Base-by-base conservation (phyloP, 2,888 invertebrate genomes). In the Ganaspis brasiliensis region DNA sequence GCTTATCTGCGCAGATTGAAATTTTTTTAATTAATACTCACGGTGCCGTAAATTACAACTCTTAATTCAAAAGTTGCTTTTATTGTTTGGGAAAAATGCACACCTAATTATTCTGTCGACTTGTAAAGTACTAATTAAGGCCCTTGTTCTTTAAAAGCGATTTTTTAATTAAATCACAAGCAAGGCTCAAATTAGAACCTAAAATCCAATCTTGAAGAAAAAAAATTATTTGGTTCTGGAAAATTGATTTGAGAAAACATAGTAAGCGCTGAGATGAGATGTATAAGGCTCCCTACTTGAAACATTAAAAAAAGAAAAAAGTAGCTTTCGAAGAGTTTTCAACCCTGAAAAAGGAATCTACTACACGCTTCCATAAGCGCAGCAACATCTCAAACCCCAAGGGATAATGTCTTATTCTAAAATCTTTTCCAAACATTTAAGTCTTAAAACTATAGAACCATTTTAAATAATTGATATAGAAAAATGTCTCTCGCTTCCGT, bases 351-450 rank as follows among this genome's bases (percentile, higher is more conserved):
- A 40, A 21, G 14, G 1, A 40, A 37, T 37, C 5, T 37, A 37
- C 19, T 63, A 37, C 35, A 37, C 37, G 35, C 16, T 63, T 40
- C 31, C 40, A 40, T 40, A 49, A 49, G 49, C n/a, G 49, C 19
- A 52, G 21, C 19, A 63, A 37, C 35, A 63, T 40, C 63, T 37
- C 21, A 8, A 63, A 40, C 37, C 63, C 19, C 63, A 2, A 2
- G 61, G 21, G 63, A 40, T 6, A 14, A 63, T 37, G 63, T 37
- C 37, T 8, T 57, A 59, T 31, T 67, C 8, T 67, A 67, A 67
- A 24, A 67, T 67, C 63, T 67, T 45, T 67, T 9, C 1, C 37
- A 40, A 45, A 45, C 40, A 67, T 67, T 67, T 45, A 67, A 21
- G 63, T 24, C 37, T 40, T 67, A 3, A 19, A 37, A 37, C 14